Evolutionary conservation across 2,113 vertebrate genomes (phyloP), one percentile per base, ranked within the genome.

Genomic region (Pedionomus torquatus): DNA sequence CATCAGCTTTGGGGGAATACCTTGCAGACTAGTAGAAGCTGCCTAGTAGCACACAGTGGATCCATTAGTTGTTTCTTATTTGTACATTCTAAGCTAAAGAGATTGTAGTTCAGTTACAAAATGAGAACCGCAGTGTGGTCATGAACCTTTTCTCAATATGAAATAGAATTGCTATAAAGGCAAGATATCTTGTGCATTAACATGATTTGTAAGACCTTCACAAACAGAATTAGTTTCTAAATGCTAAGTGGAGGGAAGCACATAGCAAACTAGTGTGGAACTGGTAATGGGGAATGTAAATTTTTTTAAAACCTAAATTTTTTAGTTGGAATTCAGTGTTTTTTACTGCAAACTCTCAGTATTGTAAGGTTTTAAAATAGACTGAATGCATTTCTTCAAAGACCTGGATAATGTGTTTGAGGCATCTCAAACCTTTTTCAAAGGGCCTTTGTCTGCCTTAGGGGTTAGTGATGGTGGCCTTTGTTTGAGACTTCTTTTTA

Each of bases 401-500:
- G 74, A 69, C 21, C 5, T 54, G 49, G 37, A 25, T 72, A 65
- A 81, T 78, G 33, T 72, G 52, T 84, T 89, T 84, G 68, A 90
- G 60, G 43, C 51, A 48, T 91, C 61, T 82, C n/a, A 79, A 28
- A 21, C 65, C 14, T 79, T 93, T 83, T 79, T 54, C 25, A 35
- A 54, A 78, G 33, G 26, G 30, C 21, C 7, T 83, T 77, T 81
- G 17, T 78, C 49, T 75, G 65, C 52, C 61, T 66, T 70, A 49
- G 14, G 52, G 28, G 30, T 79, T 88, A 85, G 28, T 54, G 49
- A 54, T 61, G 63, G 58, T n/a, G 72, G 79, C 35, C 41, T 85
- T 83, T 70, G 35, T 83, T 71, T 80, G 71, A 46, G 86, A 31
- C 26, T 77, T 81, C 58, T 66, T 93, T 79, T 66, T 49, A 86